Conservation (phyloP, 1,140 invertebrate species). For the Apis dorsata region DNA sequence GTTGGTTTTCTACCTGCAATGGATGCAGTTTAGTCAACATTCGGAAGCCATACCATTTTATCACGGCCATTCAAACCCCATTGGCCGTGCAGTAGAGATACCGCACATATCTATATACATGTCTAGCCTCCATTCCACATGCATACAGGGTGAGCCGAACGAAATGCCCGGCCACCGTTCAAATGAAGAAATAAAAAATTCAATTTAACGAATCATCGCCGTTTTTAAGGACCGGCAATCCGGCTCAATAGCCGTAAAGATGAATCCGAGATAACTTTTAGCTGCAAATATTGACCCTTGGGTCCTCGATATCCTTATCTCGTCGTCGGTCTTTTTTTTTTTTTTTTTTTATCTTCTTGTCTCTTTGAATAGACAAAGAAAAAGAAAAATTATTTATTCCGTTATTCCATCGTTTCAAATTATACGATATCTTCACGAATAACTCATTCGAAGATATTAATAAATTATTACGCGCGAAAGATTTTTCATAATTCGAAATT, state of each 20-base stretch:
- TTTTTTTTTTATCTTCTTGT: neutral
- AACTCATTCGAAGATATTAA: neutral
- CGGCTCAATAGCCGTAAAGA: slow-evolving; percentile 8
- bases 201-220: slow-evolving; percentile 32
- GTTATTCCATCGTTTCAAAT: neutral
- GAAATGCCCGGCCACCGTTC: slow-evolving; percentile 36
- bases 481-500: no score
- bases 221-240: slow-evolving; percentile 18
- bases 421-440: no score
- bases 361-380: neutral
- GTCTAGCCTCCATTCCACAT: slow-evolving; percentile 65
- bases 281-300: neutral
- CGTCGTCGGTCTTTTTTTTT: neutral
- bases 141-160: slow-evolving; percentile 69
- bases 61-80: slow-evolving; percentile 80
- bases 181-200: slow-evolving; percentile 46
- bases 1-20: slow-evolving; percentile 79
- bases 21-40: slow-evolving; percentile 80
- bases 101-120: slow-evolving; percentile 77
- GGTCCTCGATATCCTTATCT: neutral
- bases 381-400: no score
- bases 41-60: slow-evolving; percentile 80
- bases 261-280: neutral
- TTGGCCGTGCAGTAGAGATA: slow-evolving; percentile 79
- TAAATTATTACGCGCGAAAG: neutral